Evolutionary conservation across 2,113 vertebrate genomes (phyloP), one percentile per base, ranked within the genome.

Genomic region (Atherinomorus stipes): DNA sequence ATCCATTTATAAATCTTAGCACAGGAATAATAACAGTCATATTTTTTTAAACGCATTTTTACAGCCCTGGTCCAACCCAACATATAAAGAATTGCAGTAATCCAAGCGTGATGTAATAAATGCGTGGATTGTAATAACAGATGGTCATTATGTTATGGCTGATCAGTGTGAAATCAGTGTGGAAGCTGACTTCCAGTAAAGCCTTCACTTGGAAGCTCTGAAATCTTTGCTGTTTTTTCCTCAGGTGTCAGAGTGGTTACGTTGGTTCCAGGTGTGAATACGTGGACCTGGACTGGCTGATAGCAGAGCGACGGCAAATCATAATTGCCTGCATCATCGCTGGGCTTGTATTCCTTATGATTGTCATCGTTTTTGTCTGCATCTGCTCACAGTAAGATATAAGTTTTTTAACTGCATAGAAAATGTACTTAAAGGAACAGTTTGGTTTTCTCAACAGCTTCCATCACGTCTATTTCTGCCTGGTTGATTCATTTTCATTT

Each of bases 311-410:
- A 61, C 88, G 78, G n/a, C 89, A 93, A 40, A 85, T 96, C 59
- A 83, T 96, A 60, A 94, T 96, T 11, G 85, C 86, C 69, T 90
- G 93, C 28, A 45, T 94, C 77, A 81, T 96, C 6, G 74, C 82
- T 2, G 91, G 89, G 11, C 89, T 97, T 56, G 70, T 95, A 26
- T 12, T 92, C 31, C 90, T 97, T 49, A 92, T 95, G 54, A 74
- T 95, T 12, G 61, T 96, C 67, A 91, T 96, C 22, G 57, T 94
- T 3, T 85, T 92, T 58, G 82, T 95, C 81, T 95, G 93, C 90
- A 73, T 94, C 22, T 95, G 89, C 86, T 92, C 92, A 79, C 90
- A 93, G 96, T 97, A 92, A 96, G 96, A 71, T 19, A 74, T n/a
- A 58, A 58, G 9, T 40, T 7, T 42, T 63, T 62, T 53, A 12